Conservation (phyloP, 2,888 invertebrate genomes). For the Physocephala rufipes region DNA sequence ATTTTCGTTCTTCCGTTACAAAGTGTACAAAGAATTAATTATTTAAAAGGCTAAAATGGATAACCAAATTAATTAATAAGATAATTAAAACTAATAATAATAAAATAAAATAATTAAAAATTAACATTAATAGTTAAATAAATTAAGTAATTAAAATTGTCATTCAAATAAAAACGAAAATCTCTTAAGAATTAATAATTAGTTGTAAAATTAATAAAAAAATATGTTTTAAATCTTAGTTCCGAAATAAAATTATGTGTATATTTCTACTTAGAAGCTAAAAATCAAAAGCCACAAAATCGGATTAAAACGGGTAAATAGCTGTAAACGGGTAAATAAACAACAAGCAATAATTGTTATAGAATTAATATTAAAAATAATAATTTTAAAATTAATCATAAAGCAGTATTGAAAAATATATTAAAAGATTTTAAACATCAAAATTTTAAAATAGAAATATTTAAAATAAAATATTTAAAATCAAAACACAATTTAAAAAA, state of each 20-base stretch:
- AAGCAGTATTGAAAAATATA: not conserved
- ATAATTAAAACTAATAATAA: too few relatives aligned
- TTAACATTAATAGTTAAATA: constrained; percentile 1
- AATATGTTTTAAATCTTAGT: too few relatives aligned
- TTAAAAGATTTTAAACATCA: not conserved
- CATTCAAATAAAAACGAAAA: not conserved
- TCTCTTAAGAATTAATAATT: too few relatives aligned
- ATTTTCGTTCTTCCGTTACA: too few relatives aligned
- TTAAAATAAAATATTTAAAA: too few relatives aligned
- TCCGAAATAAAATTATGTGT: too few relatives aligned
- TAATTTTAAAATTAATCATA: not conserved
- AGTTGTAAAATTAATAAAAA: too few relatives aligned
- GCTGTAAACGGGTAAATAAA: not conserved
- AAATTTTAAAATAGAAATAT: constrained; percentile 2
- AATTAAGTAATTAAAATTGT: constrained; percentile 3
- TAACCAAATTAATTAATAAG: too few relatives aligned
- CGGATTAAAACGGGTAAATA: constrained; percentile 6
- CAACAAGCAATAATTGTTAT: not conserved
- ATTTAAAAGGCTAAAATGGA: too few relatives aligned
- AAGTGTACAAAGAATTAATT: too few relatives aligned
- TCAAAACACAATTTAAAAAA: too few relatives aligned
- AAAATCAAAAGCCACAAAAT: not conserved
- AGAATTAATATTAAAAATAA: not conserved
- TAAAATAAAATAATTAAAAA: constrained; percentile 11
- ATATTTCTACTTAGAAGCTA: not conserved